Percentiles rank a stretch among this genome's conserved stretches.
These are phyloP conservation scores for Sebastes dallii DNA, from an alignment of 2,797 vertebrate species.

Conservation along the genomic window DNA sequence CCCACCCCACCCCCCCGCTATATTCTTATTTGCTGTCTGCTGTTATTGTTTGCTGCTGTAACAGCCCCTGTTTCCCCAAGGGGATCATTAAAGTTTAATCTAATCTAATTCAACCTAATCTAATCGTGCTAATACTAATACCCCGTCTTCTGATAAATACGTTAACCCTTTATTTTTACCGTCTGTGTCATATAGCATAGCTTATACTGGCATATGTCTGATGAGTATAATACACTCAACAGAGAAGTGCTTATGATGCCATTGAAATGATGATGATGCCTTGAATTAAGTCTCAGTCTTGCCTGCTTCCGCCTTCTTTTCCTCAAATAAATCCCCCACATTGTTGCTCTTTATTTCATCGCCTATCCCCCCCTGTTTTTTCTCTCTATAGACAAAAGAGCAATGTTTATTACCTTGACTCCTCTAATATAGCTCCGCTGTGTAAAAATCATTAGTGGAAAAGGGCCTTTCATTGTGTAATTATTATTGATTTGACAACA, in stretches of 20 bases:
- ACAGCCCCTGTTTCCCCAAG: not conserved
- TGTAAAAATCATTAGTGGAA: slow-evolving; percentile 67
- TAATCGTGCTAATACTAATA: slow-evolving; percentile 19
- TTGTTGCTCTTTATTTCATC: slow-evolving; percentile 10
- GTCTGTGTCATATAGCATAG: not conserved
- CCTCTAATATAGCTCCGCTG: slow-evolving; percentile 59
- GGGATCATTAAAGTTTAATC: slow-evolving; percentile 11
- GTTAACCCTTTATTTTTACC: not conserved
- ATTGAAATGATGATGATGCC: not conserved
- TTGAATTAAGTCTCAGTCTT: not conserved
- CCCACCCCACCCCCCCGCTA: accelerated
- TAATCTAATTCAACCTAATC: slow-evolving; percentile 11
- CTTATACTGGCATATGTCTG: not conserved
- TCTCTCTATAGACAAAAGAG: slow-evolving; percentile 50
- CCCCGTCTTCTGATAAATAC: slow-evolving; percentile 10
- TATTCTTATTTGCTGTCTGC: not conserved
- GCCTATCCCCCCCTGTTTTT: not conserved
- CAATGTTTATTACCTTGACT: slow-evolving; percentile 55
- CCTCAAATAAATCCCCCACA: not conserved
- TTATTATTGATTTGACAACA: slow-evolving; percentile 82
- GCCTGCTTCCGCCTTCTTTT: not conserved
- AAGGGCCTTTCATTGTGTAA: slow-evolving; percentile 70
- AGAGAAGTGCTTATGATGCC: not conserved
- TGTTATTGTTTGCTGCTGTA: slow-evolving; percentile 13
- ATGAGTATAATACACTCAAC: not conserved